Evolutionary conservation across 2,797 vertebrate species (phyloP).

Genomic region (Danio albolineatus): DNA sequence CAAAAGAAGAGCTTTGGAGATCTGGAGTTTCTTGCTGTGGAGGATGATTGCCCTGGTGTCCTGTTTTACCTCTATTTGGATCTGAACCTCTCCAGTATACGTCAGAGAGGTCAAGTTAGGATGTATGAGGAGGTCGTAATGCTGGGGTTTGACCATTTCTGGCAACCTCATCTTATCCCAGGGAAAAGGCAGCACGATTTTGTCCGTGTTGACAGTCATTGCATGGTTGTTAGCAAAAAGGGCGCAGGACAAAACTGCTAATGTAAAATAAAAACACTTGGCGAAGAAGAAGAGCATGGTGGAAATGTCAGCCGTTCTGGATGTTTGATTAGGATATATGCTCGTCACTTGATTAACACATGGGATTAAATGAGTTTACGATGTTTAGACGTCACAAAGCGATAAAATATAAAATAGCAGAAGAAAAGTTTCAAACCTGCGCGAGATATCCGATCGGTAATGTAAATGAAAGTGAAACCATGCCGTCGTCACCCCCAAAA

Average conservation of each 20-base stretch:
- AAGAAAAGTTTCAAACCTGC: neutral
- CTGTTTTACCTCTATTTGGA: constrained; percentile 76
- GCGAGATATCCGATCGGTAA: neutral
- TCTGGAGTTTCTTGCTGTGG: constrained; percentile 81
- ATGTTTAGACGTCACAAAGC: neutral
- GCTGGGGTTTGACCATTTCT: constrained; percentile 75
- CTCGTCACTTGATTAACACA: neutral
- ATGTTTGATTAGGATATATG: neutral
- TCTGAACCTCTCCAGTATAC: constrained; percentile 79
- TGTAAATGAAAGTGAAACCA: constrained; percentile 33
- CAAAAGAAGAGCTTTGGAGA: constrained; percentile 74
- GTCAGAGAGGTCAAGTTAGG: constrained; percentile 86
- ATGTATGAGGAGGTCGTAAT: constrained; percentile 86
- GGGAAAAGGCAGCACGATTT: constrained; percentile 77
- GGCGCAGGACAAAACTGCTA: neutral
- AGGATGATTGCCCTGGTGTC: constrained; percentile 80
- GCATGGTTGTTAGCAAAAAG: neutral
- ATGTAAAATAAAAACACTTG: neutral
- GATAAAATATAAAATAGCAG: neutral
- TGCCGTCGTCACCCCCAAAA: neutral
- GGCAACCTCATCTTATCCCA: constrained; percentile 87
- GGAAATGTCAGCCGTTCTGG: neutral
- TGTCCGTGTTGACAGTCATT: constrained; percentile 51
- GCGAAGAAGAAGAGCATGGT: neutral
- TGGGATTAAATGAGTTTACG: neutral